Conservation (phyloP, 2,113 vertebrate genomes). For the Rhinopithecus roxellana region DNA sequence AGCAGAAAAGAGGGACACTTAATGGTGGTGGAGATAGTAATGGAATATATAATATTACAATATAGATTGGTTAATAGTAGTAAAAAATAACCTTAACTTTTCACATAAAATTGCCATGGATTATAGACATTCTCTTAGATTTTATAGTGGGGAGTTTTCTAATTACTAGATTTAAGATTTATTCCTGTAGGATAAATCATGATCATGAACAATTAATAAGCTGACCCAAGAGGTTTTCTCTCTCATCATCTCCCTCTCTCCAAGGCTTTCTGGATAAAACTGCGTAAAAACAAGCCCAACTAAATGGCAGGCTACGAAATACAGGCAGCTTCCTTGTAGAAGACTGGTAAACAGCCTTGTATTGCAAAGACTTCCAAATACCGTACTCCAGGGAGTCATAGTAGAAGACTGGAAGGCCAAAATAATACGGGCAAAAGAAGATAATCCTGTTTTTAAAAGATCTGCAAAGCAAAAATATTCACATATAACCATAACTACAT, state of each 20-base stretch:
- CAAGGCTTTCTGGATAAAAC: not conserved
- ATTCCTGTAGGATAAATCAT: not conserved
- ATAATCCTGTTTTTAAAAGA: conserved; percentile 27
- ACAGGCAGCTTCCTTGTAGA: not conserved
- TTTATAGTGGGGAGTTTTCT: not conserved
- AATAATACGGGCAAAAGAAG: not conserved
- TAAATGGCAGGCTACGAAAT: not conserved
- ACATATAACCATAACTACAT: conserved; percentile 1
- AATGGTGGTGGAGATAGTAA: not conserved
- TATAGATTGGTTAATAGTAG: not conserved
- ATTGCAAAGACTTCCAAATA: not conserved
- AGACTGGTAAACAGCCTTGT: not conserved
- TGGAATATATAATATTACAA: not conserved
- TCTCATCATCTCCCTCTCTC: not conserved
- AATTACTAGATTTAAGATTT: not conserved
- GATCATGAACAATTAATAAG: not conserved
- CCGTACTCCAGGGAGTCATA: not conserved
- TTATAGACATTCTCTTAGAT: not conserved
- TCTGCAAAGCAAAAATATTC: not conserved
- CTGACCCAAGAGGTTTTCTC: not conserved
- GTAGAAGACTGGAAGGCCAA: not conserved
- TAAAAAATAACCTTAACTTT: conserved; percentile 28
- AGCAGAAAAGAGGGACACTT: conserved; percentile 4
- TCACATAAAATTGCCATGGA: not conserved
- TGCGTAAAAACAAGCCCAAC: not conserved